Evolutionary conservation across 2,888 invertebrate species (phyloP), one percentile per base, ranked within the genome.

Genomic region (Dexiosoma caninum): DNA sequence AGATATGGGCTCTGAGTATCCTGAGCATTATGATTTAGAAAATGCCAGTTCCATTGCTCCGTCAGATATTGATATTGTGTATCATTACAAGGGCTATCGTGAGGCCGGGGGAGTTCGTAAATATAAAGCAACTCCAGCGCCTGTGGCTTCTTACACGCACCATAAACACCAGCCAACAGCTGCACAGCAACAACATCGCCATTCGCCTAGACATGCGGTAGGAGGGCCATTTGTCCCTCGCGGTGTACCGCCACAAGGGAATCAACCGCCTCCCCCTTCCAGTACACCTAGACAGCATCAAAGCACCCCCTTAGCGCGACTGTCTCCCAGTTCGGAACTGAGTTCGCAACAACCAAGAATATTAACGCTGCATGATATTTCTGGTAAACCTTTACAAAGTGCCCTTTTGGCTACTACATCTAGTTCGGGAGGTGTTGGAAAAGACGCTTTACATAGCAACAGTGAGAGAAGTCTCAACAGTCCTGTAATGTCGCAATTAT

Each of bases 31-130:
- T 88, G 98, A 98, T 89, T 91, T 98, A 81, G 98, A 98, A 91
- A 98, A 98, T 90, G 98, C 98, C 1, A 98, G 97, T 89, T 98
- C 97, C 0, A 98, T 98, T 84, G 98, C 98, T 0, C 98, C 98
- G 0, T 98, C 98, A 2, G 98, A 98, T 88, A 98, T 98, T 83
- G 98, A 98, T 88, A 96, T 98, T 82, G 97, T 97, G 10, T 97
- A 97, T 86, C 98, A 98, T 89, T 98, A 98, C 88, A 97, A 98
- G 91, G 97, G 95, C 10, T 98, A 96, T 89, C 92, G 98, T 27
- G 97, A 97, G 91, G 94, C 94, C 55, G 94, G 93, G 2, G 96
- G 96, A 1, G 93, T 95, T 80, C 92, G 96, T 51, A 97, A 96
- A 89, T 97, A 97, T 88, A 97, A 96, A 90, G 95, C 96, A 2